Evolutionary conservation across 2,113 vertebrate species (phyloP).

Genomic region (Brachirus orientalis): DNA sequence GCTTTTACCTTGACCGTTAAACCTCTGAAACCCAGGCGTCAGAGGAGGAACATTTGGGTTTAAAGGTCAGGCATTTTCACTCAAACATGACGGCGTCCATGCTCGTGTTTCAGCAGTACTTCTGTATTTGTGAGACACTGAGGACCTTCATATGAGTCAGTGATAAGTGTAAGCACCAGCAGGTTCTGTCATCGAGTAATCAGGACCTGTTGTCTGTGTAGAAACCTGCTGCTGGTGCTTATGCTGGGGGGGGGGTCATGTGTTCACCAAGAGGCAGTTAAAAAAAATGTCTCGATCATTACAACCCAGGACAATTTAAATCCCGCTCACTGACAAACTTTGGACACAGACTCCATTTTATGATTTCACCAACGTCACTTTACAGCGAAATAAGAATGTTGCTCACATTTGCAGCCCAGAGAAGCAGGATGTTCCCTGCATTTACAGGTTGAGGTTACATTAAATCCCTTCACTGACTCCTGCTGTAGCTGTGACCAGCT

Average conservation of each 20-base stretch:
- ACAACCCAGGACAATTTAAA: constrained; percentile 35
- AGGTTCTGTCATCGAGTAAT: not conserved
- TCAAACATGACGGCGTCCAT: constrained; percentile 10
- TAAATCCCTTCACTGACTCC: too few species aligned
- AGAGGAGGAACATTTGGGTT: constrained; percentile 7
- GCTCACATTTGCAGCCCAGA: constrained; percentile 21
- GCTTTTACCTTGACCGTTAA: constrained; percentile 50
- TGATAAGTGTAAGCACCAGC: not conserved
- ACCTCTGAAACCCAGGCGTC: not conserved
- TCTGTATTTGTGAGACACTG: constrained; percentile 1
- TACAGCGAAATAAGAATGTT: constrained; percentile 9
- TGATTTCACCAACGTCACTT: constrained; percentile 31
- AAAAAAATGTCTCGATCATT: constrained; percentile 57
- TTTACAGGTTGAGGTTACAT: too few species aligned
- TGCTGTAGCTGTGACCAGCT: too few species aligned
- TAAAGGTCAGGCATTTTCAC: constrained; percentile 30
- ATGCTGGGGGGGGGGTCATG: constrained; percentile 29
- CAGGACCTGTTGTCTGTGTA: constrained; percentile 1
- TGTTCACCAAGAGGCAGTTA: constrained; percentile 68
- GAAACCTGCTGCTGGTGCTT: constrained; percentile 21
- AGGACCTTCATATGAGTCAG: too few species aligned
- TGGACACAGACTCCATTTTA: constrained; percentile 33
- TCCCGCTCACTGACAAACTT: constrained; percentile 33
- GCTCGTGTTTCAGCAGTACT: constrained; percentile 20
- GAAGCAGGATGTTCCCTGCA: too few species aligned